These are phyloP conservation scores for Drosophila arizonae DNA, from an alignment of 1,140 invertebrate species.

Conservation along the genomic window DNA sequence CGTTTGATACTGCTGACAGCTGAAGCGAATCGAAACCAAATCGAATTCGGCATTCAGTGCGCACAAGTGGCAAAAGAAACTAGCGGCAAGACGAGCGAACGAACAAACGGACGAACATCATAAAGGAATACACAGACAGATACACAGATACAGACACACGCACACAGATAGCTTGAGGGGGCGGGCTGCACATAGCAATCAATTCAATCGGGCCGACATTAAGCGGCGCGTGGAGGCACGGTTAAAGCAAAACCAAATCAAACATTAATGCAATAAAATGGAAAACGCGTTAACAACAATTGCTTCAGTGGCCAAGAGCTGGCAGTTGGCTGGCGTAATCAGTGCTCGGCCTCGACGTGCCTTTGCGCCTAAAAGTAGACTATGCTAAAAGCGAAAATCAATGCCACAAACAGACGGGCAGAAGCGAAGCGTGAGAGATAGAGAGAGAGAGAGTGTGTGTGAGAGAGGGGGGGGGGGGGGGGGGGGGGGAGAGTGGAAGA, in stretches of 20 bases:
- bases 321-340: slow-evolving; percentile 51
- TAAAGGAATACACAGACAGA: slow-evolving; percentile 13
- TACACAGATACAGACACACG: slow-evolving; percentile 11
- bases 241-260: slow-evolving; percentile 66
- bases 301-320: slow-evolving; percentile 60
- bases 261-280: slow-evolving; percentile 77
- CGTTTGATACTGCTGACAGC: slow-evolving; percentile 50
- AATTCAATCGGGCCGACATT: slow-evolving; percentile 60
- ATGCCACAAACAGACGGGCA: slow-evolving; percentile 52
- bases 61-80: slow-evolving; percentile 40
- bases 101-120: slow-evolving; percentile 2
- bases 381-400: slow-evolving; percentile 71
- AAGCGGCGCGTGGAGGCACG: slow-evolving; percentile 19
- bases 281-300: slow-evolving; percentile 76
- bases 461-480: neutral
- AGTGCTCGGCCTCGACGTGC: slow-evolving; percentile 26
- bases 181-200: slow-evolving; percentile 45
- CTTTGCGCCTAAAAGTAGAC: slow-evolving; percentile 54
- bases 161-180: slow-evolving; percentile 13
- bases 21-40: slow-evolving; percentile 51
- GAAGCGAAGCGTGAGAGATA: too few species aligned
- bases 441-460: neutral
- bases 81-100: slow-evolving; percentile 22
- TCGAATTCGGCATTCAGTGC: slow-evolving; percentile 41
- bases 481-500: neutral